Evolutionary conservation across 2,888 invertebrate genomes (phyloP), one percentile per base, ranked within the genome.

Genomic region (Pseudanteris insignis): DNA sequence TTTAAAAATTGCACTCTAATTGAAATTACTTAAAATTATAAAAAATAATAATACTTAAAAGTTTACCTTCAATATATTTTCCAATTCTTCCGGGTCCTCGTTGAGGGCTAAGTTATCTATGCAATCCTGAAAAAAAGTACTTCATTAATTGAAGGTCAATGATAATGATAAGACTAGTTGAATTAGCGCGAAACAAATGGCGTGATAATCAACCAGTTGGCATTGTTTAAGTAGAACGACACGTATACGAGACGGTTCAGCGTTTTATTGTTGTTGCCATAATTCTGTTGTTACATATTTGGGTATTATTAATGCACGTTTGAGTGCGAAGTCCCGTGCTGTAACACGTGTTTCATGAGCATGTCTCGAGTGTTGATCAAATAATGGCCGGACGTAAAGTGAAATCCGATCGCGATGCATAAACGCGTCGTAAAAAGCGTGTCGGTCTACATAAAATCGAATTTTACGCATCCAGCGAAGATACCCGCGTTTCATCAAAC

Each of bases 391-490:
- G 26, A 21, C 24, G 33, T 34, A 47, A 47, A 55, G 47, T 47
- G 47, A 55, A 55, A 47, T 40, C 29, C 29, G 29, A 47, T 55
- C 40, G 44, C 26, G 15, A 11, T 7, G 26, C 15, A 36, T 55
- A 41, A 47, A 36, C 26, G 34, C 36, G 47, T 48, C 36, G 36
- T 38, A 38, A 54, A 54, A 33, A 37, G 9, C 24, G 30, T 18
- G 26, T 7, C 28, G 26, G 21, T 47, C 30, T 34, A 25, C 30
- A 24, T 46, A 28, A 41, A 41, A 26, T 36, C 14, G 61, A 61
- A 67, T 67, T 37, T 59, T 59, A n/a, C n/a, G n/a, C 72, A 36
- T 34, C 30, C 21, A 13, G 11, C 33, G 15, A 41, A 29, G 24
- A 34, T 12, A 28, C 14, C 11, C 4, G 26, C 10, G 32, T 40